A percentile compares a stretch with the other conserved stretches of the same genome.
Conservation (phyloP, 2,888 invertebrate genomes). For the Galeruca laticollis region DNA sequence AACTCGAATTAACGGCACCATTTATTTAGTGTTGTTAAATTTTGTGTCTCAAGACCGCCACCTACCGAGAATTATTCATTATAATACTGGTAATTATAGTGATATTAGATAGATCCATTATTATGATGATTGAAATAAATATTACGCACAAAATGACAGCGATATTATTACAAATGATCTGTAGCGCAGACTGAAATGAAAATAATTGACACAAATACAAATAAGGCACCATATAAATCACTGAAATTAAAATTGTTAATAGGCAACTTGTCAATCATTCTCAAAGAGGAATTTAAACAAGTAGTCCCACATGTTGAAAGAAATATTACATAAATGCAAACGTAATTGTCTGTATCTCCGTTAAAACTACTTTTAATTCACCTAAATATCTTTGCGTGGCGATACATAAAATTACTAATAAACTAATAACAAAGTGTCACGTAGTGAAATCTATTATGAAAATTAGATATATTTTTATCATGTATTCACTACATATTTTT, state of each 20-base stretch:
- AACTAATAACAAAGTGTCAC: too few relatives aligned
- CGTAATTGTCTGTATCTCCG: slow-evolving; percentile 27
- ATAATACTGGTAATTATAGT: too few relatives aligned
- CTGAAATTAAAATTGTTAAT: slow-evolving; percentile 24
- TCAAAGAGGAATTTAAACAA: slow-evolving; percentile 25
- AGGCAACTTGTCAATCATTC: slow-evolving; percentile 30
- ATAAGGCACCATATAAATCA: slow-evolving; percentile 33
- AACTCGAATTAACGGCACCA: too few relatives aligned
- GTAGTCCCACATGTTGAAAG: slow-evolving; percentile 30
- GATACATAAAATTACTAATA: not conserved
- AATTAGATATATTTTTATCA: too few relatives aligned
- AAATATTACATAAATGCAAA: slow-evolving; percentile 31
- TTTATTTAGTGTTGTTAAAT: too few relatives aligned
- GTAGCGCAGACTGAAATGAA: slow-evolving; percentile 18
- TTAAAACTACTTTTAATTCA: slow-evolving; percentile 10
- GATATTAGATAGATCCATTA: not conserved
- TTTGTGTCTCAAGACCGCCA: too few relatives aligned
- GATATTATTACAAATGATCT: slow-evolving; percentile 20
- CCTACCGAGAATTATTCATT: too few relatives aligned
- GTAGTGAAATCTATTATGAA: too few relatives aligned
- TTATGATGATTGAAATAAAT: slow-evolving; percentile 7
- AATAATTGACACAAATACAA: slow-evolving; percentile 37
- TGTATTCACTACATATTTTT: too few relatives aligned
- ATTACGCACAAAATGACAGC: slow-evolving; percentile 1
- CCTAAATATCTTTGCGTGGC: slow-evolving; percentile 2